Evolutionary conservation across 2,113 vertebrate species (phyloP).

Genomic region (Chaetorhynchus papuensis): DNA sequence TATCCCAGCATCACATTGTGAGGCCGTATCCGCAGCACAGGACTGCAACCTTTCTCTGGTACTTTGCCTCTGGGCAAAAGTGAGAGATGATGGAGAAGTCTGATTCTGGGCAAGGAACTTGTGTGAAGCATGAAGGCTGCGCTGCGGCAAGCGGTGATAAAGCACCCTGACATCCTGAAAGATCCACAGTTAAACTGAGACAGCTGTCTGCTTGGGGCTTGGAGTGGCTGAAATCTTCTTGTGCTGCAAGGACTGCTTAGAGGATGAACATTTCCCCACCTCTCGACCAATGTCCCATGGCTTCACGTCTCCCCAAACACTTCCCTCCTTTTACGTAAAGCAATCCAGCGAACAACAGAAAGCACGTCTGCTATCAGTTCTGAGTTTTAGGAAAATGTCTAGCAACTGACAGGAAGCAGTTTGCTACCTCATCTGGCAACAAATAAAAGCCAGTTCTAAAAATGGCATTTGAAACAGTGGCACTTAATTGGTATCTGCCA

Average conservation of each 20-base stretch:
- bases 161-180: not conserved
- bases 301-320: not conserved
- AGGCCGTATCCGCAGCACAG: not conserved
- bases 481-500: conserved; percentile 7
- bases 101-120: not conserved
- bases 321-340: not conserved
- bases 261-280: not conserved
- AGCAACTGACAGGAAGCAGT: not conserved
- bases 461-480: not conserved
- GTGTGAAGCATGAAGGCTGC: not conserved
- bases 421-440: conserved; percentile 5
- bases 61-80: not conserved
- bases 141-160: accelerated
- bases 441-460: not conserved
- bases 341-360: not conserved
- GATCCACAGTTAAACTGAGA: not conserved
- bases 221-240: not conserved
- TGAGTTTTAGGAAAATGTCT: not conserved
- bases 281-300: not conserved
- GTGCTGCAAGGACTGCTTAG: not conserved
- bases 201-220: not conserved
- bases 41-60: not conserved
- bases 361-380: not conserved
- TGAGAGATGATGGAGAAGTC: not conserved
- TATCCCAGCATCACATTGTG: accelerated